Evolutionary conservation across 2,113 vertebrate genomes (phyloP).

Genomic region (Hemichromis elongatus): DNA sequence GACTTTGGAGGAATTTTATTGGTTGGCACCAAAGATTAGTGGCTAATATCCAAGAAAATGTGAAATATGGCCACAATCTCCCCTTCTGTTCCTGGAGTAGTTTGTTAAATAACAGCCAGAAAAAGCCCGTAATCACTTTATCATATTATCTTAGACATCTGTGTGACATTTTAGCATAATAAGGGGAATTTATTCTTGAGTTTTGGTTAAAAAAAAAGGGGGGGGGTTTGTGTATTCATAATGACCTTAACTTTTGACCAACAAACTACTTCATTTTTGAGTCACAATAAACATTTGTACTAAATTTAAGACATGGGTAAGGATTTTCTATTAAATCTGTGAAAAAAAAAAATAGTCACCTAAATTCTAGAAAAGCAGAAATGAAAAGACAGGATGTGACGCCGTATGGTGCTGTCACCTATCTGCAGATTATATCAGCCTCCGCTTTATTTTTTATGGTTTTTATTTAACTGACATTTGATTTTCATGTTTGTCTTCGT

Average conservation of each 20-base stretch:
- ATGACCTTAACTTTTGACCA: neutral
- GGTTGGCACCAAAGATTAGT: neutral
- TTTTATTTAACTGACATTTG: neutral
- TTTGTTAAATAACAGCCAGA: neutral
- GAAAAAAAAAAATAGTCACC: neutral
- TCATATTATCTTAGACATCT: neutral
- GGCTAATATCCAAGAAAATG: neutral
- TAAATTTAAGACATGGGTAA: neutral
- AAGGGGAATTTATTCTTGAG: neutral
- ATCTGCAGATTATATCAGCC: neutral
- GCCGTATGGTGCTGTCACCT: neutral
- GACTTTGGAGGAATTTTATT: neutral
- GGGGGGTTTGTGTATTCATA: rapidly evolving
- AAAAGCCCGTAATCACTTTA: neutral
- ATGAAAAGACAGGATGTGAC: neutral
- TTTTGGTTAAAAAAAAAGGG: neutral
- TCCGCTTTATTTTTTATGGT: neutral
- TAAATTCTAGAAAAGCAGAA: neutral
- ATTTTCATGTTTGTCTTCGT: neutral
- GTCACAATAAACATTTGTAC: neutral
- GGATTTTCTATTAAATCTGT: neutral
- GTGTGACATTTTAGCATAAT: neutral
- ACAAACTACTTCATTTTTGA: neutral
- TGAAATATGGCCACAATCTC: neutral
- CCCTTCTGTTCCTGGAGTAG: neutral